These are phyloP conservation scores for Eciton burchellii DNA, from an alignment of 1,140 invertebrate genomes.

Conservation along the genomic window DNA sequence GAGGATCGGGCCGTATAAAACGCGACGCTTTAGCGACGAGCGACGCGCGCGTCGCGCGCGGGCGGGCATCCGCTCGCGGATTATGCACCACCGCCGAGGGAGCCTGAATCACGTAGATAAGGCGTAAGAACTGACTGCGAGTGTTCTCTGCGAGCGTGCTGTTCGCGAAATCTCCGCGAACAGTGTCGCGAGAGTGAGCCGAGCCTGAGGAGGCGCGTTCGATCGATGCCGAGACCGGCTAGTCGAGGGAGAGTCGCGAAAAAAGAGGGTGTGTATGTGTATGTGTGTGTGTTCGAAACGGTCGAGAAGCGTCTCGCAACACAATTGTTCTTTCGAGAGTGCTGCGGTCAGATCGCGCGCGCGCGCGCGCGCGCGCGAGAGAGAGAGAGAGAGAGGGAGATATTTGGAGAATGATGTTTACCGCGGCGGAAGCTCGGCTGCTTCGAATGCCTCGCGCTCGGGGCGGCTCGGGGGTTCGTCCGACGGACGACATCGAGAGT, in stretches of 20 bases:
- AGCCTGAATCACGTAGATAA: slow-evolving; percentile 65
- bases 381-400: slow-evolving; percentile 41
- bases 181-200: slow-evolving; percentile 29
- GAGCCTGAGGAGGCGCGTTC: slow-evolving; percentile 49
- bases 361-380: no score
- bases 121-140: slow-evolving; percentile 56
- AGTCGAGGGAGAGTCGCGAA: not conserved
- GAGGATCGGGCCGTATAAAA: slow-evolving; percentile 44
- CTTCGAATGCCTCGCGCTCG: slow-evolving; percentile 17
- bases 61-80: slow-evolving; percentile 42
- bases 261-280: no score
- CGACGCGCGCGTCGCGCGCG: no score
- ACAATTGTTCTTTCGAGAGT: slow-evolving; percentile 59
- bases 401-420: slow-evolving; percentile 63
- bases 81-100: slow-evolving; percentile 61
- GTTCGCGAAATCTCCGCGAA: slow-evolving; percentile 46
- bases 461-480: not conserved
- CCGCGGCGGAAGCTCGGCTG: slow-evolving; percentile 51
- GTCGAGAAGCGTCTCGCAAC: slow-evolving; percentile 38
- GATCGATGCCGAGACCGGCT: slow-evolving; percentile 42
- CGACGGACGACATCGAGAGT: not conserved
- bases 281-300: no score
- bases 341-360: slow-evolving; percentile 23
- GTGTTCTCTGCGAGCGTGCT: slow-evolving; percentile 52
- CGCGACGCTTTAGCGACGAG: slow-evolving; percentile 35